These are phyloP conservation scores for Heteronetta atricapilla DNA, from an alignment of 2,113 vertebrate species.

Conservation along the genomic window DNA sequence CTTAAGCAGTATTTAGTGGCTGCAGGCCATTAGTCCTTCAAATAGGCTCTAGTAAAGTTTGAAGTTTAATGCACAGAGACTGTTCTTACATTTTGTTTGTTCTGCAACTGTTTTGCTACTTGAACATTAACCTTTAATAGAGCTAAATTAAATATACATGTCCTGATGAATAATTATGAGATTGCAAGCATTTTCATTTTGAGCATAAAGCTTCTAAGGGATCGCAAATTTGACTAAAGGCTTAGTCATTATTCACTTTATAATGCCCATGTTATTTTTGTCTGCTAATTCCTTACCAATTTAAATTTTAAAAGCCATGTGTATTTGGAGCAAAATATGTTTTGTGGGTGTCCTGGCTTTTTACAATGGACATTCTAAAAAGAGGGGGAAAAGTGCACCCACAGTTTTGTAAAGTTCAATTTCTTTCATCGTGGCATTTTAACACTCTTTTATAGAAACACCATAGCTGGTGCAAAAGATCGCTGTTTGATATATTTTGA, in stretches of 20 bases:
- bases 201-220: conserved; percentile 63
- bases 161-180: conserved; percentile 79
- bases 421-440: not conserved
- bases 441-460: not conserved
- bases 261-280: conserved; percentile 50
- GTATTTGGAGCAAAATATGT: conserved; percentile 16
- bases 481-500: not conserved
- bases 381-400: not conserved
- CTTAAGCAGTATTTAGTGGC: conserved; percentile 70
- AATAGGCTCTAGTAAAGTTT: conserved; percentile 55
- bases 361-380: not conserved
- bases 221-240: conserved; percentile 65
- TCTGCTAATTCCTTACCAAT: conserved; percentile 43
- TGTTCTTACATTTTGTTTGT: conserved; percentile 71
- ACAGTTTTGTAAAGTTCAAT: not conserved
- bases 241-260: conserved; percentile 68
- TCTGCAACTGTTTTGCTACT: conserved; percentile 74
- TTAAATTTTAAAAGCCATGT: conserved; percentile 26
- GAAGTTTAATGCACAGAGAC: conserved; percentile 63
- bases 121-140: conserved; percentile 79
- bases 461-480: not conserved
- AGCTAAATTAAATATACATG: conserved; percentile 80
- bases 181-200: conserved; percentile 71
- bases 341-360: not conserved
- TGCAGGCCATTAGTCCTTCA: conserved; percentile 70